A percentile compares a stretch with the other conserved stretches of the same genome.
Conservation (phyloP, 1,140 invertebrate species). For the Eupeodes corollae region DNA sequence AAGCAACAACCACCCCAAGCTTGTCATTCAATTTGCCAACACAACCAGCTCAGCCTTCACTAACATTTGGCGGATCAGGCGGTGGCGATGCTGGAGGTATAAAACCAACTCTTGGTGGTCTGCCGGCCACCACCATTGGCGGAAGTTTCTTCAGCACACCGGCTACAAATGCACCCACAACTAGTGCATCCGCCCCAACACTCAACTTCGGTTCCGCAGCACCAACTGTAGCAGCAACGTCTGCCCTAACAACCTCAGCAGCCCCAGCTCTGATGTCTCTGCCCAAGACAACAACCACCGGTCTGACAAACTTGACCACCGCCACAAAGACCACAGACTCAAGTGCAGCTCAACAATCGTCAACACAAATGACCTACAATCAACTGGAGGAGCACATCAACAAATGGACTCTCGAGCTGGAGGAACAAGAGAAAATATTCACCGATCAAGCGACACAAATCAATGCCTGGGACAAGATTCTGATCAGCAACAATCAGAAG, state of each 20-base stretch:
- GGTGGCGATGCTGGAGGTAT: too few species aligned
- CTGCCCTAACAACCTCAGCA: constrained; percentile 5
- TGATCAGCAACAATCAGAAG: constrained; percentile 87
- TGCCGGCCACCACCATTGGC: too few species aligned
- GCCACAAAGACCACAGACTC: constrained; percentile 28
- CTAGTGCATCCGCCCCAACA: constrained; percentile 2
- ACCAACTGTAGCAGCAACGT: constrained; percentile 8
- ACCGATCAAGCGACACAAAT: constrained; percentile 89
- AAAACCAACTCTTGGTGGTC: too few species aligned
- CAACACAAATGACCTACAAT: constrained; percentile 56
- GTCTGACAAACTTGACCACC: constrained; percentile 19
- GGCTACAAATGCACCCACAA: too few species aligned
- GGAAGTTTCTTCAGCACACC: too few species aligned
- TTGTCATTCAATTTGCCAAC: too few species aligned
- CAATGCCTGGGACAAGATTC: constrained; percentile 84
- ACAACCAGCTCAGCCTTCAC: too few species aligned
- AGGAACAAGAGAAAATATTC: constrained; percentile 88
- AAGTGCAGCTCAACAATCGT: constrained; percentile 5
- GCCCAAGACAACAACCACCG: constrained; percentile 9
- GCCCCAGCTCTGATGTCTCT: background rate
- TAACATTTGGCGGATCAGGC: too few species aligned
- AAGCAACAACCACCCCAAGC: too few species aligned
- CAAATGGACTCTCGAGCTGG: constrained; percentile 88
- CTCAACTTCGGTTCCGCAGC: constrained; percentile 2
- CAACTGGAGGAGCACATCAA: constrained; percentile 89